phyloP scores from a whole-genome alignment of 2,888 invertebrate genomes.

The Hirtodrosophila trivittata region DNA sequence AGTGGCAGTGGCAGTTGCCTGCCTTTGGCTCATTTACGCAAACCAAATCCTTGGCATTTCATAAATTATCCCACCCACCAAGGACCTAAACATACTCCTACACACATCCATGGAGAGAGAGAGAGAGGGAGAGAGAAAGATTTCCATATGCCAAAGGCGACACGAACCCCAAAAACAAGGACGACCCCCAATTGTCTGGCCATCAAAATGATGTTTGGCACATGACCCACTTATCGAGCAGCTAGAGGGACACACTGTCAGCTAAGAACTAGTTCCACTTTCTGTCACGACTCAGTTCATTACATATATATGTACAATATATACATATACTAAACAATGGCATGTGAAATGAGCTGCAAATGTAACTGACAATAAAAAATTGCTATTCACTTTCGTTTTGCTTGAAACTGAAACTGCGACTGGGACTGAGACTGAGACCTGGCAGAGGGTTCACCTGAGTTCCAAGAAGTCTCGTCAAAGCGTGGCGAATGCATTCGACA shows the following conservation, averaged over 20 bases:
- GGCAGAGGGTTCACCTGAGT: neutral
- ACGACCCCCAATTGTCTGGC: slow-evolving; percentile 25
- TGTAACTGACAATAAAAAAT: slow-evolving; percentile 46
- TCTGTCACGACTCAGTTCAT: slow-evolving; percentile 12
- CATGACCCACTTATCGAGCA: slow-evolving; percentile 51
- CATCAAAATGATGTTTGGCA: slow-evolving; percentile 42
- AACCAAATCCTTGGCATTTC: slow-evolving; percentile 38
- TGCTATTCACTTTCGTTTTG: slow-evolving; percentile 30
- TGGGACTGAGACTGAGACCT: slow-evolving; percentile 7
- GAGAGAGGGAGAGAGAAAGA: neutral
- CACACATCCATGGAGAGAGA: neutral
- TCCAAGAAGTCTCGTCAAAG: slow-evolving; percentile 38
- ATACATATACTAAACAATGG: slow-evolving; percentile 6
- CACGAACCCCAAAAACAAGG: slow-evolving; percentile 19
- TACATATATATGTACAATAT: neutral
- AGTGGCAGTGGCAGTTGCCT: neutral
- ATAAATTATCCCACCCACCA: slow-evolving; percentile 32
- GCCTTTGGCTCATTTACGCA: slow-evolving; percentile 35
- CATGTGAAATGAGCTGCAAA: slow-evolving; percentile 34
- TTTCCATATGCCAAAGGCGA: slow-evolving; percentile 23
- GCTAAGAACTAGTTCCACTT: slow-evolving; percentile 15
- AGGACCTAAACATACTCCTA: neutral
- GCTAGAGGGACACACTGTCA: neutral
- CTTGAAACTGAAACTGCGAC: slow-evolving; percentile 16
- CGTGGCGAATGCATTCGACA: slow-evolving; percentile 53